phyloP scores from a whole-genome alignment of 1,140 invertebrate species.

The Hermetia illucens region DNA sequence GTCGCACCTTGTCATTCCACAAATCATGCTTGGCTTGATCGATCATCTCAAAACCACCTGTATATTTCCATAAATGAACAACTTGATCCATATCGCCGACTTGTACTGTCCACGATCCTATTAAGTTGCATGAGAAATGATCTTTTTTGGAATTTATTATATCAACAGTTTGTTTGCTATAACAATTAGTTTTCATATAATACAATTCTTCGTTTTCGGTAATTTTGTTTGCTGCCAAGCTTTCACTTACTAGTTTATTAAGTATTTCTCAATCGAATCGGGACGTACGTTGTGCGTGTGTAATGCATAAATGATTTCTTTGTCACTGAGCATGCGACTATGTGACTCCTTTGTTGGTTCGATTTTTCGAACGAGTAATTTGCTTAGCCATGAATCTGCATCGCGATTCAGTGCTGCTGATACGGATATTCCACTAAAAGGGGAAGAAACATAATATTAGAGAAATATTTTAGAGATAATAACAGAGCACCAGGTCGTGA shows the following conservation, averaged over 20 bases:
- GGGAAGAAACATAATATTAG: too few species aligned
- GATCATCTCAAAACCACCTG: slow-evolving; percentile 78
- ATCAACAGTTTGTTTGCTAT: slow-evolving; percentile 65
- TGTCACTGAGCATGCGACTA: slow-evolving; percentile 85
- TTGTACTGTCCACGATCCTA: slow-evolving; percentile 78
- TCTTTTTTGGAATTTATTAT: slow-evolving; percentile 59
- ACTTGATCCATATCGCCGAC: slow-evolving; percentile 97
- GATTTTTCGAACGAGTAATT: slow-evolving; percentile 76
- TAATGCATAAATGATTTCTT: slow-evolving; percentile 86
- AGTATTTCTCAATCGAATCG: slow-evolving; percentile 69
- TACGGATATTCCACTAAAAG: too few species aligned
- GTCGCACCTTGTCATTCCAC: slow-evolving; percentile 54
- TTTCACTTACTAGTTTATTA: slow-evolving; percentile 76
- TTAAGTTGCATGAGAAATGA: slow-evolving; percentile 55
- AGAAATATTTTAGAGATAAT: too few species aligned
- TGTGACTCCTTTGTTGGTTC: slow-evolving; percentile 91
- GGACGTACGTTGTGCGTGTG: slow-evolving; percentile 90
- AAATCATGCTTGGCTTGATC: slow-evolving; percentile 63
- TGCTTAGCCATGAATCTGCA: slow-evolving; percentile 73
- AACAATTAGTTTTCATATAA: neutral
- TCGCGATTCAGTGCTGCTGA: too few species aligned
- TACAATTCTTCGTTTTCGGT: neutral
- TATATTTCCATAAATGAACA: slow-evolving; percentile 87
- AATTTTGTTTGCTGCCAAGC: neutral
- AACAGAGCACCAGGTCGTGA: too few species aligned